These are phyloP conservation scores for Drosophila ezoana DNA, from an alignment of 2,888 invertebrate genomes.

Conservation along the genomic window DNA sequence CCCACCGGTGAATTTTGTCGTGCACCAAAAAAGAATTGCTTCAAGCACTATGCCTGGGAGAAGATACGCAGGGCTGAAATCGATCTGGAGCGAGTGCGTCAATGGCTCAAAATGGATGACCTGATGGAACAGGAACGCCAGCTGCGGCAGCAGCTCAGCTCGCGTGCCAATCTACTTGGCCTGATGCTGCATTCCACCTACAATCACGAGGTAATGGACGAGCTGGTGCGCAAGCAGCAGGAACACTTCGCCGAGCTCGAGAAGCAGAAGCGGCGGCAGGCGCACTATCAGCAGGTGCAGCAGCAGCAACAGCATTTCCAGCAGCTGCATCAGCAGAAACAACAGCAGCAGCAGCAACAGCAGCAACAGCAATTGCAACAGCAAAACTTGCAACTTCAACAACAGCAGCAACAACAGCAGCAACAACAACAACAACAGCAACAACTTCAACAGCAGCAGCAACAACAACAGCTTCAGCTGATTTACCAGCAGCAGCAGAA, in stretches of 20 bases:
- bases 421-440: constrained; percentile 1
- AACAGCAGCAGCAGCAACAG: constrained; percentile 15
- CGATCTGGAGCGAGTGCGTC: constrained; percentile 95
- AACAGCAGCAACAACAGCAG: not conserved
- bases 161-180: constrained; percentile 95
- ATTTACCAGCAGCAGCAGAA: constrained; percentile 3
- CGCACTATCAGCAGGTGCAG: constrained; percentile 47
- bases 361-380: constrained; percentile 6
- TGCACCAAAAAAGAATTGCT: constrained; percentile 95
- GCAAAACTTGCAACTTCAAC: constrained; percentile 5
- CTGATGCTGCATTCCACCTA: constrained; percentile 98
- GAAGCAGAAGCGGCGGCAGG: constrained; percentile 62
- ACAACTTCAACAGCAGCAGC: constrained; percentile 5
- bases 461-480: not conserved
- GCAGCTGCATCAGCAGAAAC: constrained; percentile 20
- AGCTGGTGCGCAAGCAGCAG: constrained; percentile 85
- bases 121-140: constrained; percentile 96
- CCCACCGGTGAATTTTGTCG: constrained; percentile 94
- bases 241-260: constrained; percentile 76
- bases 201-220: constrained; percentile 95
- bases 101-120: constrained; percentile 98
- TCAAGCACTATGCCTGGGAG: constrained; percentile 98
- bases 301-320: constrained; percentile 51
- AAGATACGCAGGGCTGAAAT: constrained; percentile 97
- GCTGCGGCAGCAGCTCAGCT: constrained; percentile 89